phyloP scores from a whole-genome alignment of 2,113 vertebrate species.

The Grammomys surdaster region DNA sequence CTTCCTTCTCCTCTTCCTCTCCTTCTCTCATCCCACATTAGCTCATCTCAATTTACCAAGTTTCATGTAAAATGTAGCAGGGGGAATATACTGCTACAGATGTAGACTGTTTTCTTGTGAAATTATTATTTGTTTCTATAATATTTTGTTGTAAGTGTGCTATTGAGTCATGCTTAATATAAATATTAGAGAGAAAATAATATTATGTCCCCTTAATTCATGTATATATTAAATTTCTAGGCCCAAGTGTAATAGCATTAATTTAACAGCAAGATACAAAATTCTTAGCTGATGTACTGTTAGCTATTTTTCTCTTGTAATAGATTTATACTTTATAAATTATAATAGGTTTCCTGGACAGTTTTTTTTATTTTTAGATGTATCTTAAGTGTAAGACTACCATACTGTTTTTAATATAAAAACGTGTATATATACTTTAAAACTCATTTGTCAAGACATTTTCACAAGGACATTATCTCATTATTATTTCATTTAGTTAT shows the following conservation, averaged over 20 bases:
- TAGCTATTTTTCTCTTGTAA: too few species aligned
- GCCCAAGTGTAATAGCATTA: background rate
- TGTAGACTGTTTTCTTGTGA: background rate
- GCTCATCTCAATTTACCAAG: too few species aligned
- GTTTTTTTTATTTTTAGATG: background rate
- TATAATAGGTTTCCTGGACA: background rate
- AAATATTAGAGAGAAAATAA: background rate
- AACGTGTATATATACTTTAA: background rate
- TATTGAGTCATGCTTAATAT: background rate
- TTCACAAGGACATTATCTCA: background rate
- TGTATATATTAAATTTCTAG: background rate
- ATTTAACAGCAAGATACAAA: background rate
- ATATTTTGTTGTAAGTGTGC: background rate
- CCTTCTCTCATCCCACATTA: too few species aligned
- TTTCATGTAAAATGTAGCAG: too few species aligned
- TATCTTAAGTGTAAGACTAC: background rate
- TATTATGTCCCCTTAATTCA: background rate
- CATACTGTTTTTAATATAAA: background rate
- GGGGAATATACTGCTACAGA: too few species aligned
- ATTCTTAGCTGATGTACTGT: too few species aligned
- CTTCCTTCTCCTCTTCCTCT: too few species aligned
- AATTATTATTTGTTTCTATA: background rate
- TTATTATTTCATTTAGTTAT: background rate
- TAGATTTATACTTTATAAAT: background rate
- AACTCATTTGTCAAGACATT: constrained; percentile 12